These are phyloP conservation scores for Euschistus heros DNA, from an alignment of 1,140 invertebrate species.

Conservation along the genomic window DNA sequence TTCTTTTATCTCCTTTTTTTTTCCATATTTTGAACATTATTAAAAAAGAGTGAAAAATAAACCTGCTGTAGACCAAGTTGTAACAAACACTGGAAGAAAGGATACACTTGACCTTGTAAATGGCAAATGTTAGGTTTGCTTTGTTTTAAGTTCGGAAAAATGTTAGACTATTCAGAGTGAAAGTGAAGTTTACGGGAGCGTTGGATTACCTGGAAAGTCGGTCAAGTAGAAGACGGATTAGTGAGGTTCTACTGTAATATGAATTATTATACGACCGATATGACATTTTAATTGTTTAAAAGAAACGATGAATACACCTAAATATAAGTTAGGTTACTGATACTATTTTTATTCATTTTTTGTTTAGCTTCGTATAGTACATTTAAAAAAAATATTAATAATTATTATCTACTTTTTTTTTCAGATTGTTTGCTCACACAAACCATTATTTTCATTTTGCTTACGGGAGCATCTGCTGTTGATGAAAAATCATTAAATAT, in stretches of 20 bases:
- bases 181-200: no score
- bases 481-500: background rate
- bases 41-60: no score
- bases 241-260: background rate
- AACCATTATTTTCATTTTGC: background rate
- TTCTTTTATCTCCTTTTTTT: no score
- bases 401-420: background rate
- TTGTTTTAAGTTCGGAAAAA: no score
- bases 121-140: no score
- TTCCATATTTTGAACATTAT: no score
- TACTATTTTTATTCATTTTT: background rate
- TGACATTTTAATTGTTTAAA: background rate
- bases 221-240: no score
- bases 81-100: no score
- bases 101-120: no score
- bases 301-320: background rate
- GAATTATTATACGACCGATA: background rate
- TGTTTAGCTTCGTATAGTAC: background rate
- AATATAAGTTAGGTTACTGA: background rate
- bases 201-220: no score
- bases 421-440: background rate
- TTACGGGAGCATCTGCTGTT: background rate
- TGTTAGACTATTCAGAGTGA: no score
- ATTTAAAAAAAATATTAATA: background rate
- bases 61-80: no score